A percentile compares a stretch with the other conserved stretches of the same genome.
These are phyloP conservation scores for Heliconius melpomene DNA, from an alignment of 1,140 invertebrate species.

Conservation along the genomic window DNA sequence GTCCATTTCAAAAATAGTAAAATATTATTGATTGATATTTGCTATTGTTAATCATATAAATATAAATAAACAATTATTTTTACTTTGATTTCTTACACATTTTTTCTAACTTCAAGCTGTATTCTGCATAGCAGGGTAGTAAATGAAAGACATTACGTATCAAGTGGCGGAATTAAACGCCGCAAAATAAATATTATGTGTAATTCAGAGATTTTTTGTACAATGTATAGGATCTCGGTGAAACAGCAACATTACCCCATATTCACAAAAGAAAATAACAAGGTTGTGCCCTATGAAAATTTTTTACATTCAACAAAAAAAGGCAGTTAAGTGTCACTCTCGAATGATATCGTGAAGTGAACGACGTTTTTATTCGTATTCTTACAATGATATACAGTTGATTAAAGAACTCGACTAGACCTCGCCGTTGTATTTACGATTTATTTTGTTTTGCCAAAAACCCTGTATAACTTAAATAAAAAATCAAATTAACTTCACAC, in stretches of 20 bases:
- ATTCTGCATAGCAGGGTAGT: too few relatives aligned
- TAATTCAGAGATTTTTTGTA: not conserved
- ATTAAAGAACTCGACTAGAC: constrained; percentile 17
- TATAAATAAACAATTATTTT: too few relatives aligned
- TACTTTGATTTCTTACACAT: too few relatives aligned
- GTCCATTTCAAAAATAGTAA: too few relatives aligned
- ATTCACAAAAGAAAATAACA: constrained; percentile 36
- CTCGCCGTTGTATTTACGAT: not conserved
- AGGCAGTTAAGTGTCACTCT: constrained; percentile 41
- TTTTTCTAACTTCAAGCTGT: too few relatives aligned
- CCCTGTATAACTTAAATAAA: not conserved
- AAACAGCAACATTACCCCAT: not conserved
- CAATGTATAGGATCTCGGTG: not conserved
- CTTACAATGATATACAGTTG: constrained; percentile 18
- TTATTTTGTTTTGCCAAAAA: not conserved
- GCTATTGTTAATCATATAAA: too few relatives aligned
- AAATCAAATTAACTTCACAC: not conserved
- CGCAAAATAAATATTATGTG: too few relatives aligned
- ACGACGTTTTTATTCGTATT: constrained; percentile 32
- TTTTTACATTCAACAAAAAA: constrained; percentile 46
- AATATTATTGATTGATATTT: too few relatives aligned
- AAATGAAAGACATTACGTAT: too few relatives aligned
- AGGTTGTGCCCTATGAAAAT: constrained; percentile 41
- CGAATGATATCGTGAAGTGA: constrained; percentile 40
- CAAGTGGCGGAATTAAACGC: too few relatives aligned